These are phyloP conservation scores for Nasonovia ribisnigri DNA, from an alignment of 2,888 invertebrate species.

Conservation along the genomic window DNA sequence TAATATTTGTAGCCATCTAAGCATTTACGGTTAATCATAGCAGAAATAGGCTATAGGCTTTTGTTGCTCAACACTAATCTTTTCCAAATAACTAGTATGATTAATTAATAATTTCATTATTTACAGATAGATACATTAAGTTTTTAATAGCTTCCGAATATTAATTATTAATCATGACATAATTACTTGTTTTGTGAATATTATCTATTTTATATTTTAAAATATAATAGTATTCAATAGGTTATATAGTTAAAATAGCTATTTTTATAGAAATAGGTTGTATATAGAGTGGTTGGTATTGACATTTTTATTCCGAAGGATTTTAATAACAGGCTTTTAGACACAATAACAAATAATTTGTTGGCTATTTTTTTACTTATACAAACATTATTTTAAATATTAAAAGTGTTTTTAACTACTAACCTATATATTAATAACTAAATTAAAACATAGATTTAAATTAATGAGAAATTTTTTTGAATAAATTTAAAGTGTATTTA, in stretches of 20 bases:
- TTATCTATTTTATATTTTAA: background rate
- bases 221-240: background rate
- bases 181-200: slow-evolving; percentile 2
- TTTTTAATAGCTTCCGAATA: background rate
- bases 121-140: background rate
- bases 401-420: background rate
- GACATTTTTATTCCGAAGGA: slow-evolving; percentile 19
- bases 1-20: too few species aligned
- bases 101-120: background rate
- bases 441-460: background rate
- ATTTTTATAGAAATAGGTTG: background rate
- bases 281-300: slow-evolving; percentile 24
- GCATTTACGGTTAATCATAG: too few species aligned
- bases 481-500: background rate
- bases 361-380: background rate
- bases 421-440: background rate
- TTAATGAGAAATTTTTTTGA: background rate
- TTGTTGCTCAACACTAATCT: background rate
- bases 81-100: background rate
- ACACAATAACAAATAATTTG: background rate
- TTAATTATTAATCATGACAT: background rate
- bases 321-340: background rate
- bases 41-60: background rate
- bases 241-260: background rate
- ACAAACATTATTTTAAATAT: background rate